A percentile compares a stretch with the other conserved stretches of the same genome.
Evolutionary conservation across 2,888 invertebrate genomes (phyloP).

Genomic region (Busseola fusca): DNA sequence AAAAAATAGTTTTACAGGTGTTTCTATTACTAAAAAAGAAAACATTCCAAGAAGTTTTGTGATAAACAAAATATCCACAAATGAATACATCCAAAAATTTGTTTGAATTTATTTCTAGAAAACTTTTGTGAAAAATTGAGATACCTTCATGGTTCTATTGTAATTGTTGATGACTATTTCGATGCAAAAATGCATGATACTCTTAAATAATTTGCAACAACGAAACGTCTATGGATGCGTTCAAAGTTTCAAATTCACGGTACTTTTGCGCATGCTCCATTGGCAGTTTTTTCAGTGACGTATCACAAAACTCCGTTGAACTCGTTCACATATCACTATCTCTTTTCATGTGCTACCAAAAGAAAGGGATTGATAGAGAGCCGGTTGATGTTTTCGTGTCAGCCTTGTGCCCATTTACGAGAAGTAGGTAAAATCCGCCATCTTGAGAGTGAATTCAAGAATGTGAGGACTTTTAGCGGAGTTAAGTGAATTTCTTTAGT

Average conservation of each 20-base stretch:
- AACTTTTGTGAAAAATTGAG: not conserved
- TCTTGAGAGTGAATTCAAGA: conserved; percentile 91
- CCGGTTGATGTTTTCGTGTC: conserved; percentile 89
- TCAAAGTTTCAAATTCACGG: conserved; percentile 71
- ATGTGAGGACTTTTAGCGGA: conserved; percentile 88
- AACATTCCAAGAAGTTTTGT: not conserved
- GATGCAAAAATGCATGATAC: not conserved
- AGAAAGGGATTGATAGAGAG: conserved; percentile 86
- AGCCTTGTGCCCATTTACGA: conserved; percentile 89
- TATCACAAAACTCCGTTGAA: conserved; percentile 80
- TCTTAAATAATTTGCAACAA: conserved; percentile 43
- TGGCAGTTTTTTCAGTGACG: conserved; percentile 83
- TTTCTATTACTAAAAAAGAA: conserved; percentile 38
- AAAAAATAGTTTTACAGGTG: conserved; percentile 11
- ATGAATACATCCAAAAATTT: not conserved
- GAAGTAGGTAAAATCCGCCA: conserved; percentile 90
- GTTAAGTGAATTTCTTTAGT: conserved; percentile 84
- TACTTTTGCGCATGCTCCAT: conserved; percentile 84
- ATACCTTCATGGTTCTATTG: no score
- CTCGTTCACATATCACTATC: conserved; percentile 82
- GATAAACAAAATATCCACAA: not conserved
- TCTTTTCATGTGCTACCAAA: conserved; percentile 77
- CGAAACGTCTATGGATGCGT: conserved; percentile 74
- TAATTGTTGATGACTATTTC: not conserved
- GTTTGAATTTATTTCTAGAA: not conserved